A percentile compares a stretch with the other conserved stretches of the same genome.
Evolutionary conservation across 2,888 invertebrate genomes (phyloP).

Genomic region (Cosmia pyralina): DNA sequence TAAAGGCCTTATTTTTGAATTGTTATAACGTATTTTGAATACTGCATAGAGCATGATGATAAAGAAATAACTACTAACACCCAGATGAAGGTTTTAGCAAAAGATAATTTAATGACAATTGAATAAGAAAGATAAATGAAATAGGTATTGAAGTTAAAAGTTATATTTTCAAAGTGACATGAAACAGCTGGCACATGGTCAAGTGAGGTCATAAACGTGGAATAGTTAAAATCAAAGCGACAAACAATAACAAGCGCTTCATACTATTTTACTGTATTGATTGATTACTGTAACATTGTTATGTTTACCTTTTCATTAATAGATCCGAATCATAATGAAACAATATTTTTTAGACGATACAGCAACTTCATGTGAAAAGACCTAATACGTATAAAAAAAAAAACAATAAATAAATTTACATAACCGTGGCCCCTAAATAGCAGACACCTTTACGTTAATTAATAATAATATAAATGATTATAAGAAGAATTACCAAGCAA

Average conservation of each 20-base stretch:
- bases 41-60: background rate
- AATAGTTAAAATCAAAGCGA: background rate
- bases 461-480: background rate
- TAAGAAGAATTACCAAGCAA: background rate
- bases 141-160: background rate
- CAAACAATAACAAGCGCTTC: background rate
- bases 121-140: background rate
- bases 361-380: conserved; percentile 38
- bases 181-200: background rate
- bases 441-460: background rate
- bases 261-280: background rate
- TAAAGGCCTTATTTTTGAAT: background rate
- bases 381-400: conserved; percentile 3
- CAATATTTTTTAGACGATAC: background rate
- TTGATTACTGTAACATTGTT: background rate
- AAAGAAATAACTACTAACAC: background rate
- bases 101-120: background rate
- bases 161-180: background rate
- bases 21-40: background rate
- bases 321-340: background rate
- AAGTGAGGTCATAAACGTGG: background rate
- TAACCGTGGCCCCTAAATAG: conserved; percentile 1
- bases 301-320: background rate
- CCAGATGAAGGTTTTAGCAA: background rate
- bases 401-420: background rate